A percentile compares a stretch with the other conserved stretches of the same genome.
Conservation (phyloP, 2,113 vertebrate genomes). For the Hipposideros armiger region DNA sequence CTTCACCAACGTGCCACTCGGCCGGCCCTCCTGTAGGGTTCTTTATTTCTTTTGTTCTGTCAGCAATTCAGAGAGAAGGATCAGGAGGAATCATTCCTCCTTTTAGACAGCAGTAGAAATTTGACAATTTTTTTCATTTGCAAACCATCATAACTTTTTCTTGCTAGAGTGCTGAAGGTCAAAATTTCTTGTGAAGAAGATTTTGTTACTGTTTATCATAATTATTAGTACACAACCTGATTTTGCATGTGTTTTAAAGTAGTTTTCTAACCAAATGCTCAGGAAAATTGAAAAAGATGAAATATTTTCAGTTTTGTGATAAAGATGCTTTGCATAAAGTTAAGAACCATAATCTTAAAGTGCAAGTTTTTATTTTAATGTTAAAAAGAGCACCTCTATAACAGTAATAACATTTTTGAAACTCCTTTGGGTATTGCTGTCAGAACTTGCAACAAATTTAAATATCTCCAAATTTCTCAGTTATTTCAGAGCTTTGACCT, state of each 20-base stretch:
- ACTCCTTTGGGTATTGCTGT: neutral
- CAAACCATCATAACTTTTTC: constrained; percentile 14
- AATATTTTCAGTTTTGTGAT: constrained; percentile 19
- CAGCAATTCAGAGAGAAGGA: neutral
- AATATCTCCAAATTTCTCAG: constrained; percentile 4
- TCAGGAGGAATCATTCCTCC: neutral
- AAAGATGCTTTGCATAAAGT: neutral
- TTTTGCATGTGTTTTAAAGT: neutral
- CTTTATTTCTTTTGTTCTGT: neutral
- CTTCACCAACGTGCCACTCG: too few relatives aligned
- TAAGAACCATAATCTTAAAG: neutral
- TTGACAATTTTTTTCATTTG: constrained; percentile 35
- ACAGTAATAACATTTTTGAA: neutral
- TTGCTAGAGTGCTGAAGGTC: neutral
- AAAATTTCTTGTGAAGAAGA: neutral
- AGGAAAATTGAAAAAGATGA: neutral
- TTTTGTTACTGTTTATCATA: neutral
- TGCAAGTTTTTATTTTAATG: neutral
- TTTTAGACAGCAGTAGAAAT: neutral
- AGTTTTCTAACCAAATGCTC: constrained; percentile 23
- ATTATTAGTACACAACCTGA: neutral
- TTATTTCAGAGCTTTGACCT: neutral
- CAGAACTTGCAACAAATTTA: constrained; percentile 30
- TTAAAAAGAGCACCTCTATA: neutral
- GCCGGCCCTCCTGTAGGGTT: neutral